A percentile compares a stretch with the other conserved stretches of the same genome.
Evolutionary conservation across 2,797 vertebrate species (phyloP).

Genomic region (Vespertilio murinus): DNA sequence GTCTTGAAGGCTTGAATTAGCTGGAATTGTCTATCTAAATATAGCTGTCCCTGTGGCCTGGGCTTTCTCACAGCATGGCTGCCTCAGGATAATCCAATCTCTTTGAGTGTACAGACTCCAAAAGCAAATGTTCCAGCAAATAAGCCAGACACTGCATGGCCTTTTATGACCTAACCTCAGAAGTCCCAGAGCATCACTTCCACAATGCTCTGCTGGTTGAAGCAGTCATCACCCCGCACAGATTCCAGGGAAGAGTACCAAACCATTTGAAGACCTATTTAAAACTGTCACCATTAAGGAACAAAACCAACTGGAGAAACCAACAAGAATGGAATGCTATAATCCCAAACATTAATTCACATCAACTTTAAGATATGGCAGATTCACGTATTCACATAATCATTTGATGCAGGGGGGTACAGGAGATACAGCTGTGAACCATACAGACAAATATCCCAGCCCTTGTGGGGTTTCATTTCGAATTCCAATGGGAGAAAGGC

Average conservation of each 20-base stretch:
- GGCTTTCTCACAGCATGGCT: neutral
- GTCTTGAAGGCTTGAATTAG: neutral
- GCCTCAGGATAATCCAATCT: neutral
- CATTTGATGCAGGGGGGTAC: neutral
- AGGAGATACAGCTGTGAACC: neutral
- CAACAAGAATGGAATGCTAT: neutral
- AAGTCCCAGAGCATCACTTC: neutral
- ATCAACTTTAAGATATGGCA: neutral
- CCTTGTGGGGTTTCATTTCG: neutral
- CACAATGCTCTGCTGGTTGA: neutral
- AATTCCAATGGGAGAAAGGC: neutral
- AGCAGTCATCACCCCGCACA: neutral
- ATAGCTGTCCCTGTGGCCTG: neutral
- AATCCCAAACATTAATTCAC: neutral
- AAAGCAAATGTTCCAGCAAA: neutral
- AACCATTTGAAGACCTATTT: neutral
- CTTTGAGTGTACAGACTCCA: neutral
- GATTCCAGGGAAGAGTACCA: neutral
- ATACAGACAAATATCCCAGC: neutral
- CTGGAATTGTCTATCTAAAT: neutral
- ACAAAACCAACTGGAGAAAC: neutral
- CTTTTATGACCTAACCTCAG: neutral
- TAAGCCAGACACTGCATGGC: neutral
- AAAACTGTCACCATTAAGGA: neutral
- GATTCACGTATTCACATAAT: slow-evolving; percentile 10